These are phyloP conservation scores for Linnaemya vulpina DNA, from an alignment of 2,888 invertebrate genomes.

Conservation along the genomic window DNA sequence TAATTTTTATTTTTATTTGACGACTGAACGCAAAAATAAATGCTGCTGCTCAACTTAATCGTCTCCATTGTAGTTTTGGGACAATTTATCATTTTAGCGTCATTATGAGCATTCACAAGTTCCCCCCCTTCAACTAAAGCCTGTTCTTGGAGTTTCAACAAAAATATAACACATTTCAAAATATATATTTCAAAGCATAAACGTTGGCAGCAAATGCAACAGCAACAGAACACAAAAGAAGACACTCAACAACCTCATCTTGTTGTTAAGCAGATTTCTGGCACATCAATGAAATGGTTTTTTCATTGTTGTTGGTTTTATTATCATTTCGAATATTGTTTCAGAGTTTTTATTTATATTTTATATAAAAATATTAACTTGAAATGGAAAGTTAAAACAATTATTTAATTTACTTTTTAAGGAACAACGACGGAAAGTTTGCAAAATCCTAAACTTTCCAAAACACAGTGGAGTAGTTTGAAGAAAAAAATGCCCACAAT, in stretches of 20 bases:
- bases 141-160: background rate
- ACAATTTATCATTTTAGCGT: conserved; percentile 59
- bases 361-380: too few species aligned
- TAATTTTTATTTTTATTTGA: conserved; percentile 26
- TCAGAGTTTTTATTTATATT: too few species aligned
- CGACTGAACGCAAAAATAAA: background rate
- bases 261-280: conserved; percentile 48
- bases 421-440: too few species aligned
- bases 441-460: too few species aligned
- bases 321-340: conserved; percentile 40
- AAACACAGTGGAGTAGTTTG: too few species aligned
- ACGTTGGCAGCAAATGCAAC: background rate
- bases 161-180: background rate
- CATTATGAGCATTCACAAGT: background rate
- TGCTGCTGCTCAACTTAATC: conserved; percentile 42
- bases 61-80: conserved; percentile 42
- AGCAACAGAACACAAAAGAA: too few species aligned
- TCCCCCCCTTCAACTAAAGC: background rate
- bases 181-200: background rate
- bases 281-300: conserved; percentile 61
- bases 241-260: conserved; percentile 38
- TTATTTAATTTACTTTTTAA: too few species aligned
- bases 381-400: too few species aligned
- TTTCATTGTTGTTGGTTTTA: conserved; percentile 27
- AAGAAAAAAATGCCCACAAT: too few species aligned